Percentiles rank a stretch among this genome's conserved stretches.
Conservation (phyloP, 2,113 vertebrate genomes). For the Spheniscus mendiculus region DNA sequence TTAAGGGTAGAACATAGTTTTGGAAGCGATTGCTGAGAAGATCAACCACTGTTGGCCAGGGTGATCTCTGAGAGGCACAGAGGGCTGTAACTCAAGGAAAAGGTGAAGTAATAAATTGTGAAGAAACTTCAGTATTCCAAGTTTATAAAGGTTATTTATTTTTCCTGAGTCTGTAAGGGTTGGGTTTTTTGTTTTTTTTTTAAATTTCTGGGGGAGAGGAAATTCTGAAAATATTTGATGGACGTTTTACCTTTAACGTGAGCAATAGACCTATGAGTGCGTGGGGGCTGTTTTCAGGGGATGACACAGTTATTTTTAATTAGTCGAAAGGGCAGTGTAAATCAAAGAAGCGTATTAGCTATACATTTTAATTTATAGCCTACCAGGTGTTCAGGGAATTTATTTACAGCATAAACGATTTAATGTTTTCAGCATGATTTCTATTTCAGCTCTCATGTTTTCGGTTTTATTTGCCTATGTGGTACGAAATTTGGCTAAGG, state of each 20-base stretch:
- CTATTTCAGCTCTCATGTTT: constrained; percentile 22
- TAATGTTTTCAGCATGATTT: constrained; percentile 41
- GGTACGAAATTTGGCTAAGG: constrained; percentile 24
- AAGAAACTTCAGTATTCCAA: constrained; percentile 42
- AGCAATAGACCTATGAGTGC: neutral
- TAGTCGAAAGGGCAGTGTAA: constrained; percentile 35
- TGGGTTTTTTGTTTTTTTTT: neutral
- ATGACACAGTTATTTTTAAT: constrained; percentile 47
- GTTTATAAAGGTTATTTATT: constrained; percentile 52
- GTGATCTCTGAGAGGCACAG: constrained; percentile 43
- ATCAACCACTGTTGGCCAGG: constrained; percentile 40
- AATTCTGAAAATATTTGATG: constrained; percentile 57
- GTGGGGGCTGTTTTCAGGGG: neutral
- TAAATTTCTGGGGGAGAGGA: constrained; percentile 10
- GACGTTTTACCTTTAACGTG: constrained; percentile 41
- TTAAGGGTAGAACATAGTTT: constrained; percentile 5
- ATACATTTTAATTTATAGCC: constrained; percentile 15
- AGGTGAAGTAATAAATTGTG: constrained; percentile 68
- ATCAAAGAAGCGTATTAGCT: constrained; percentile 27
- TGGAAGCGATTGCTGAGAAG: constrained; percentile 50
- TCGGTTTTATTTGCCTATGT: neutral
- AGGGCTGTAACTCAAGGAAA: constrained; percentile 67
- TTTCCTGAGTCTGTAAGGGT: constrained; percentile 39
- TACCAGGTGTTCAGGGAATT: neutral
- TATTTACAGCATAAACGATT: constrained; percentile 34